Base-by-base conservation (phyloP, 2,113 vertebrate species). In the Cinclus cinclus region DNA sequence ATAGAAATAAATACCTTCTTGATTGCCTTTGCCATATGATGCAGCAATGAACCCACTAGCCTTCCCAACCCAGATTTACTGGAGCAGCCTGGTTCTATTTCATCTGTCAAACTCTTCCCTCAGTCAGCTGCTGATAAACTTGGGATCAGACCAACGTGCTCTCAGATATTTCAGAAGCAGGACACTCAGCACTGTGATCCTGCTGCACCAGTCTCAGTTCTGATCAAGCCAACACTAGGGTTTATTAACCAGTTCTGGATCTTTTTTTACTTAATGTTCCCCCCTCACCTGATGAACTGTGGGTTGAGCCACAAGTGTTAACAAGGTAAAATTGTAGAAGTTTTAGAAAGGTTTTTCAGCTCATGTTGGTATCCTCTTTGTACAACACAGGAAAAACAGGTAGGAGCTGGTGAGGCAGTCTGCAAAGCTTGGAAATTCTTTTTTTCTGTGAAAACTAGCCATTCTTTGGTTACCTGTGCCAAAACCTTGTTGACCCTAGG, bases 21-120 rank as follows among this genome's bases (percentile, higher is more conserved):
- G 8, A 23, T 44, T 0, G 0, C 41, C 52, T 83, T 68, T 70
- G 55, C 33, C 52, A 27, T 1, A 2, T 53, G 0, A 3, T 17
- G 24, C 0, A 2, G 31, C 47, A 52, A 8, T 8, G 62, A 55
- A 46, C 28, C 12, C 37, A 17, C 30, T 12, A 8, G 6, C 65
- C 44, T 56, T 77, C 42, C 78, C 44, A 46, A 44, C 23, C 19
- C 41, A 77, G 76, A 60, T n/a, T 47, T 52, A 41, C 1, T 3
- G 2, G 25, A 88, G 52, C 28, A 83, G 35, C 31, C 5, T 27
- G 7, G 75, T 90, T 87, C 78, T 62, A 2, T 77, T 55, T 80
- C 42, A 22, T 35, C 7, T 74, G 30, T 55, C 42, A 55, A 80
- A 58, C 70, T 59, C 50, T 73, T 83, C 31, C 1, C 35, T 67